phyloP scores from a whole-genome alignment of 2,888 invertebrate genomes.

The Hipparchia semele region DNA sequence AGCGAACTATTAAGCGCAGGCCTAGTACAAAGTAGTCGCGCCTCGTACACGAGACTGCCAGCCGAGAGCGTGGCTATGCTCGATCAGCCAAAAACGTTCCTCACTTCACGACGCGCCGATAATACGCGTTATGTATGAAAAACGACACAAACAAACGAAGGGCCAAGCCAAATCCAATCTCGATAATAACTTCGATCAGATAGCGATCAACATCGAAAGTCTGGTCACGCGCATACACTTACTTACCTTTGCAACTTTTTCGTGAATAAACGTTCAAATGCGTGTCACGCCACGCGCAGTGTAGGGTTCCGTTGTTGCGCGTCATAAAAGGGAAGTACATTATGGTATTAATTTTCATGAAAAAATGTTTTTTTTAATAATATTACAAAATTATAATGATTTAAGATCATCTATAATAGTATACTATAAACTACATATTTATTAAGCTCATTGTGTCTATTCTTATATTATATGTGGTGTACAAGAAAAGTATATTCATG shows the following conservation, averaged over 20 bases:
- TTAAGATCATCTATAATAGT: too few relatives aligned
- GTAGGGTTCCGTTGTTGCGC: too few relatives aligned
- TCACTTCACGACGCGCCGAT: slow-evolving; percentile 46
- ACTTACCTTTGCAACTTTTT: slow-evolving; percentile 12
- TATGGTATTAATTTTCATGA: too few relatives aligned
- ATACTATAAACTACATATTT: too few relatives aligned
- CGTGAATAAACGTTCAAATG: slow-evolving; percentile 5
- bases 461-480: too few relatives aligned
- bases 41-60: slow-evolving; percentile 42
- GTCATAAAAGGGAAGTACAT: too few relatives aligned
- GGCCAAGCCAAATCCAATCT: slow-evolving; percentile 17
- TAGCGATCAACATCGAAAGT: slow-evolving; percentile 22
- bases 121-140: slow-evolving; percentile 30
- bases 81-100: slow-evolving; percentile 50
- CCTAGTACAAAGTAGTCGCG: slow-evolving; percentile 62
- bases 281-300: too few relatives aligned
- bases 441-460: too few relatives aligned
- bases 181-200: slow-evolving; percentile 24
- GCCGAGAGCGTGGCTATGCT: slow-evolving; percentile 50
- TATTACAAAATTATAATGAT: too few relatives aligned
- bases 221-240: slow-evolving; percentile 13
- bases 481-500: too few relatives aligned
- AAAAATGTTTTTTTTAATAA: too few relatives aligned
- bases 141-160: slow-evolving; percentile 25
- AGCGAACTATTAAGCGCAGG: too few relatives aligned